Percentiles rank a stretch among this genome's conserved stretches.
Evolutionary conservation across 2,797 vertebrate species (phyloP).

Genomic region (Sitta carolinensis): DNA sequence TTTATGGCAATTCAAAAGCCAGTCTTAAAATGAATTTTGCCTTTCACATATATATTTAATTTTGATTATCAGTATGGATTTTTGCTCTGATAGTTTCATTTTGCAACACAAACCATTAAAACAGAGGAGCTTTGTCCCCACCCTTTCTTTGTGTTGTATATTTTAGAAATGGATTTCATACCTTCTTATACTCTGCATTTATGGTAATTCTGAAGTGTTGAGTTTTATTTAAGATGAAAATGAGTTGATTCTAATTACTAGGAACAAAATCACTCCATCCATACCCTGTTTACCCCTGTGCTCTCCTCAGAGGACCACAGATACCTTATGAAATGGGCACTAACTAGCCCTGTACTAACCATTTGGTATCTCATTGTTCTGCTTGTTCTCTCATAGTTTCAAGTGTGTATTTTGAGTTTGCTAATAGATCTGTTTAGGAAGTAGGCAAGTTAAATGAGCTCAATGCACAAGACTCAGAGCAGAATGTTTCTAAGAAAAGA

Average conservation of each 20-base stretch:
- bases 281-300: not conserved
- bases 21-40: not conserved
- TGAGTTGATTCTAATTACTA: not conserved
- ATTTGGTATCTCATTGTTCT: not conserved
- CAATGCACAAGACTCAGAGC: not conserved
- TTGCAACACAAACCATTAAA: not conserved
- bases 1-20: not conserved
- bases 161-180: not conserved
- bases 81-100: not conserved
- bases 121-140: not conserved
- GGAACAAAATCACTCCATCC: not conserved
- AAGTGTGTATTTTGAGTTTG: not conserved
- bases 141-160: not conserved
- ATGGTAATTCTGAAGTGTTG: not conserved
- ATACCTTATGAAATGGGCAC: not conserved
- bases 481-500: not conserved
- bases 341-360: not conserved
- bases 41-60: not conserved
- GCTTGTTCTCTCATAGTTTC: not conserved
- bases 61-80: not conserved
- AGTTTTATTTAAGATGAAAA: not conserved
- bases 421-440: not conserved
- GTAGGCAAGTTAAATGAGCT: not conserved
- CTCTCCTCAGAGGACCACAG: not conserved
- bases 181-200: not conserved